Percentiles rank a stretch among this genome's conserved stretches.
These are phyloP conservation scores for Muscidifurax raptorellus DNA, from an alignment of 1,140 invertebrate genomes.

Conservation along the genomic window DNA sequence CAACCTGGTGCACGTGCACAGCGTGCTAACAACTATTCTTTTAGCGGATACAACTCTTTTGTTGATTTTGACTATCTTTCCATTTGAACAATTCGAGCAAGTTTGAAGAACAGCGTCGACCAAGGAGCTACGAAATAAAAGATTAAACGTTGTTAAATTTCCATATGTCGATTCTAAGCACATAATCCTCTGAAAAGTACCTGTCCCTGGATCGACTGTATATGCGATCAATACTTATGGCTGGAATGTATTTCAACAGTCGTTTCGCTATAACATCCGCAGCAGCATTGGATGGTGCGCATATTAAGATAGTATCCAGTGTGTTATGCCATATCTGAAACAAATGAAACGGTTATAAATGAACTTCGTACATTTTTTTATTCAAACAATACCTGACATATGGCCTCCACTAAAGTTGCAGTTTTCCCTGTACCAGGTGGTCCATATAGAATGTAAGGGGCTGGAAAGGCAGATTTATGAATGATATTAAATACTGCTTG, in stretches of 20 bases:
- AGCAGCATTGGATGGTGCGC: constrained; percentile 22
- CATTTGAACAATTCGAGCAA: not conserved
- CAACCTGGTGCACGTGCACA: constrained; percentile 8
- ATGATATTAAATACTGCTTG: constrained; percentile 82
- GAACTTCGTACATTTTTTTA: no score
- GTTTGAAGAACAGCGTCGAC: not conserved
- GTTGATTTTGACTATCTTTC: not conserved
- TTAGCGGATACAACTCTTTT: not conserved
- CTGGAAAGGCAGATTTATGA: constrained; percentile 75
- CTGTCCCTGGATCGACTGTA: constrained; percentile 14
- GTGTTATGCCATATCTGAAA: not conserved
- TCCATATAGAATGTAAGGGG: constrained; percentile 86
- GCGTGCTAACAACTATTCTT: not conserved
- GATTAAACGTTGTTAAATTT: not conserved
- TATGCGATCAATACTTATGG: not conserved
- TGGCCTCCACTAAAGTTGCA: constrained; percentile 83
- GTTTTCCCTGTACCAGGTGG: constrained; percentile 90
- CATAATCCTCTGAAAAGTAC: not conserved
- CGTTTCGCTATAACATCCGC: constrained; percentile 10
- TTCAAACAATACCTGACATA: constrained; percentile 79
- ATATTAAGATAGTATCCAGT: constrained; percentile 8
- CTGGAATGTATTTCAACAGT: constrained; percentile 10
- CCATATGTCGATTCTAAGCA: no score
- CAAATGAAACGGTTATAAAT: no score
- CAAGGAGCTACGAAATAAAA: not conserved